Conservation (phyloP, 1,140 invertebrate genomes). For the Plutomurus gul region DNA sequence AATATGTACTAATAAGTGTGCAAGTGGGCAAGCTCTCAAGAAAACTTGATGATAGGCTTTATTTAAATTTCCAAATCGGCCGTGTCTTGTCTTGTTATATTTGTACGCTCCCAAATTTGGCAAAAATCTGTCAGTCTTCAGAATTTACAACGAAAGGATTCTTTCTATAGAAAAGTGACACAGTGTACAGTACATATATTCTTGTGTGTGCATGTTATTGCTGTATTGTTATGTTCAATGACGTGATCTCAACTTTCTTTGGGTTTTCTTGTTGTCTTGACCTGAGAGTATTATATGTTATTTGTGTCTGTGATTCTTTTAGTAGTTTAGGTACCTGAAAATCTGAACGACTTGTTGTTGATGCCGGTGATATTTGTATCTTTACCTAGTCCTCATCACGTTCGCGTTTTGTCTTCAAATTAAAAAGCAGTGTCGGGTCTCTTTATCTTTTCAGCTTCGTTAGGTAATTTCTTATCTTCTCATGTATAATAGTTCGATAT, state of each 20-base stretch:
- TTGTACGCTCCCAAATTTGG: neutral
- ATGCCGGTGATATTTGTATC: too few species aligned
- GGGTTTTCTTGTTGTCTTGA: too few species aligned
- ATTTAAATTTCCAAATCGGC: too few species aligned
- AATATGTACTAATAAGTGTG: neutral
- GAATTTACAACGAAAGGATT: neutral
- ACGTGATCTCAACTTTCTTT: too few species aligned
- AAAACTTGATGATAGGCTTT: neutral
- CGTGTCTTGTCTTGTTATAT: neutral
- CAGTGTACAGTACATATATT: neutral
- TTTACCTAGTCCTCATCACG: too few species aligned
- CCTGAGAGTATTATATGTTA: too few species aligned
- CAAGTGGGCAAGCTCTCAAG: neutral
- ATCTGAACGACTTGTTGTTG: too few species aligned
- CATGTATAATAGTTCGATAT: neutral
- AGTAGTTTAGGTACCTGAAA: too few species aligned
- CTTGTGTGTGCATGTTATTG: too few species aligned
- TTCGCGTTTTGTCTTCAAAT: constrained; percentile 14
- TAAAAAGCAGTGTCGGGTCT: neutral
- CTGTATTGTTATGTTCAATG: too few species aligned
- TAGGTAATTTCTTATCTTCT: constrained; percentile 12
- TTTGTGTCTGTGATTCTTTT: too few species aligned
- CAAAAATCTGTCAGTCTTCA: neutral
- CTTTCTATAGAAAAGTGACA: neutral
- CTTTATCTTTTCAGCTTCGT: neutral